Percentiles rank a stretch among this genome's conserved stretches.
phyloP scores from a whole-genome alignment of 2,113 vertebrate genomes.

The Dendropsophus ebraccatus region DNA sequence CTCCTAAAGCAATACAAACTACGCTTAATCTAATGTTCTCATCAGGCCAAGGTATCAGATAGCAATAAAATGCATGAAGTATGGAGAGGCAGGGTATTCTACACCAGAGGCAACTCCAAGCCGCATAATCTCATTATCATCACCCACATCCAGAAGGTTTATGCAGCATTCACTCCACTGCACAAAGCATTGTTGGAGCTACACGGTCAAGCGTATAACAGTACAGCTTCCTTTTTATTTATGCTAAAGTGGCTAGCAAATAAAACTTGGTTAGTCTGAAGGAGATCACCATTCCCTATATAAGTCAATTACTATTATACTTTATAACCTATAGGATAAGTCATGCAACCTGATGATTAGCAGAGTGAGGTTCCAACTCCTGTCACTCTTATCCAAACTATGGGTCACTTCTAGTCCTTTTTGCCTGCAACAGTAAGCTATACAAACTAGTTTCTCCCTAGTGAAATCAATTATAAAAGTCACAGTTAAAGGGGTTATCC shows the following conservation, averaged over 20 bases:
- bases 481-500: no score
- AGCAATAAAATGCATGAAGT: conserved; percentile 40
- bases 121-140: conserved; percentile 18
- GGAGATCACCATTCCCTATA: neutral
- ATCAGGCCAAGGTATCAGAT: conserved; percentile 39
- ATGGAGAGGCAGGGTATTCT: conserved; percentile 31
- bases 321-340: neutral
- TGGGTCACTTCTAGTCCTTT: neutral
- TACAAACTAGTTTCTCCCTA: neutral
- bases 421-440: neutral
- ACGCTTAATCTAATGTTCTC: conserved; percentile 39
- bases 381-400: neutral
- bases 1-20: conserved; percentile 51
- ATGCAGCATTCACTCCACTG: conserved; percentile 18
- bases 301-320: neutral
- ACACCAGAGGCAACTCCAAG: conserved; percentile 21
- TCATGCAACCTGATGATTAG: neutral
- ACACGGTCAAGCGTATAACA: neutral
- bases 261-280: neutral
- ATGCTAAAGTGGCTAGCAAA: neutral
- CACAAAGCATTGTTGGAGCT: neutral
- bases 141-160: conserved; percentile 25
- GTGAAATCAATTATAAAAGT: conserved; percentile 2
- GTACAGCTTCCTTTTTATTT: neutral
- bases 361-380: neutral